Evolutionary conservation across 2,888 invertebrate genomes (phyloP).

Genomic region (Ennomos fuscantarius): DNA sequence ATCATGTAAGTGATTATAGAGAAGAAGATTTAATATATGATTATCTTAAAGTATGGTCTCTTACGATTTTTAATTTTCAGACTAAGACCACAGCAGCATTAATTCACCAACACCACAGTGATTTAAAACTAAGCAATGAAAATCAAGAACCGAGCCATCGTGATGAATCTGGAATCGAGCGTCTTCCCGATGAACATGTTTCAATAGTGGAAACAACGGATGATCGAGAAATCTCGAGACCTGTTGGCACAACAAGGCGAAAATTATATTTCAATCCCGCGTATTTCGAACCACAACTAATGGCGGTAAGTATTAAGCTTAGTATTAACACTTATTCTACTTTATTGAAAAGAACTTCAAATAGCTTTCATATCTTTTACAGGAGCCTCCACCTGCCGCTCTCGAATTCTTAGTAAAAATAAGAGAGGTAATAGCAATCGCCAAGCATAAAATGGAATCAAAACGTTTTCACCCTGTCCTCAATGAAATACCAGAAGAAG

Average conservation of each 20-base stretch:
- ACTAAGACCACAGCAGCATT: conserved; percentile 88
- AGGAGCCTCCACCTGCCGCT: conserved; percentile 96
- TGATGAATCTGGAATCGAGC: conserved; percentile 87
- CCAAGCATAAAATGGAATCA: conserved; percentile 94
- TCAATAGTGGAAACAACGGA: conserved; percentile 93
- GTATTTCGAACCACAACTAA: conserved; percentile 94
- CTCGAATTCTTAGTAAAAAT: conserved; percentile 95
- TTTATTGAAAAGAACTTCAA: background rate
- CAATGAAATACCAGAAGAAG: conserved; percentile 93
- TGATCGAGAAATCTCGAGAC: conserved; percentile 88
- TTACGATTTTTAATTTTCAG: conserved; percentile 51
- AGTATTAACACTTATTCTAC: background rate
- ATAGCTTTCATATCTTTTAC: conserved; percentile 40
- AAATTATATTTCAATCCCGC: conserved; percentile 96
- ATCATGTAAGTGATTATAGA: conserved; percentile 57
- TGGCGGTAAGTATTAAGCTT: conserved; percentile 86
- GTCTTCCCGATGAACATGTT: conserved; percentile 93
- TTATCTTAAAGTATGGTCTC: background rate
- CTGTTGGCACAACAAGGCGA: conserved; percentile 89
- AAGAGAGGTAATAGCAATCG: conserved; percentile 95
- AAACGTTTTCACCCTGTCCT: conserved; percentile 92
- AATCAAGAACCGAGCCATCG: conserved; percentile 70
- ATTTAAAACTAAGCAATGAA: conserved; percentile 66
- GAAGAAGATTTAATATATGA: background rate
- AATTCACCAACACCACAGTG: conserved; percentile 86